Evolutionary conservation across 2,888 invertebrate species (phyloP).

Genomic region (Papilio gigon): DNA sequence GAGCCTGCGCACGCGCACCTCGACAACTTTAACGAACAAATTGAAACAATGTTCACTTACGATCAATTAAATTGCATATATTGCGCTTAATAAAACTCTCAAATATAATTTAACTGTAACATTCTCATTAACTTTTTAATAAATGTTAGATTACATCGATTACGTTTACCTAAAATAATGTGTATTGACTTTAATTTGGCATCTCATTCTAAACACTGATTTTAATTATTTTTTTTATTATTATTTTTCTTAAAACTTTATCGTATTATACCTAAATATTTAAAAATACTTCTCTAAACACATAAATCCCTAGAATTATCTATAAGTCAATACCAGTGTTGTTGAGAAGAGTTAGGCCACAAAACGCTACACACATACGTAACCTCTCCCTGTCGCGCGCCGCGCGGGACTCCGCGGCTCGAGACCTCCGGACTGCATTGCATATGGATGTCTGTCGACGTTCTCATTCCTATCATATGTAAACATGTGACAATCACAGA

Average conservation of each 20-base stretch:
- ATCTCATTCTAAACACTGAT: slow-evolving; percentile 83
- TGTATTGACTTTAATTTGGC: slow-evolving; percentile 87
- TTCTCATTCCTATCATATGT: neutral
- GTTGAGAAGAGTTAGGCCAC: slow-evolving; percentile 78
- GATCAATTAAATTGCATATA: slow-evolving; percentile 81
- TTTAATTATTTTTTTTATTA: slow-evolving; percentile 69
- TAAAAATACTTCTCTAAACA: slow-evolving; percentile 82
- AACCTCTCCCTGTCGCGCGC: slow-evolving; percentile 59
- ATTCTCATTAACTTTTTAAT: slow-evolving; percentile 80
- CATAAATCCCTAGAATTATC: slow-evolving; percentile 81
- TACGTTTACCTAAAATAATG: slow-evolving; percentile 83
- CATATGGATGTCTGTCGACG: neutral
- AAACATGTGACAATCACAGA: slow-evolving; percentile 7
- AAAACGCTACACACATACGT: slow-evolving; percentile 73
- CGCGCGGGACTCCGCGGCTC: slow-evolving; percentile 52
- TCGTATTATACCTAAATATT: slow-evolving; percentile 78
- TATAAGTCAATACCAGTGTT: slow-evolving; percentile 80
- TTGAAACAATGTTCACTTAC: slow-evolving; percentile 81
- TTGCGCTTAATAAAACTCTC: slow-evolving; percentile 82
- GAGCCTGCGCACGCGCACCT: slow-evolving; percentile 55
- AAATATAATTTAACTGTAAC: slow-evolving; percentile 83
- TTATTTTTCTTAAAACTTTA: slow-evolving; percentile 72
- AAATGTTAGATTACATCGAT: slow-evolving; percentile 81
- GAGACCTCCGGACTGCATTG: slow-evolving; percentile 35
- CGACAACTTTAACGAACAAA: slow-evolving; percentile 82